Base-by-base conservation (phyloP, 2,797 vertebrate species). In the Thamnophis elegans region DNA sequence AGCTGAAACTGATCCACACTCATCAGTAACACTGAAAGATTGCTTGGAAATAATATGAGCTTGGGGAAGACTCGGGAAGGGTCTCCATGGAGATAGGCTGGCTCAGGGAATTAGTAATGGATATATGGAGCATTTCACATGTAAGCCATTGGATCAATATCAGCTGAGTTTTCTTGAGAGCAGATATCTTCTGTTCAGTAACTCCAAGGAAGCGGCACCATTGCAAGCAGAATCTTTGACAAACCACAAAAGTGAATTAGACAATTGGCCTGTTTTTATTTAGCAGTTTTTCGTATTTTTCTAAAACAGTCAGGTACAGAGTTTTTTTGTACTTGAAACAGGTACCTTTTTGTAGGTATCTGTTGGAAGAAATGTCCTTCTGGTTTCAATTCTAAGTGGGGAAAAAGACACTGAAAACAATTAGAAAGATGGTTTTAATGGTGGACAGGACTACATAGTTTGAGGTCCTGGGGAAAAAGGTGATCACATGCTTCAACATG, bases 101-200 rank as follows among this genome's bases (percentile, higher is more conserved):
- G 53, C 58, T 90, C 85, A 90, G 87, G 87, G 85, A 90, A 88
- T 90, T 90, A 89, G 54, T 91, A 36, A n/a, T 82, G 58, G n/a
- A 68, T 82, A 93, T 68, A 87, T 60, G 58, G 60, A 82, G 85
- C 53, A 26, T 88, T 93, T 92, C 65, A 56, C 13, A 20, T 8
- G 5, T 78, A 47, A 73, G 56, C 90, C 51, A 91, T 53, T 36
- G 47, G 86, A 90, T 91, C 87, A 91, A 68, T 59, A 51, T 54
- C 54, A 90, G 56, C 55, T 89, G 78, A 53, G 87, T 25, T 89
- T 78, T 89, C 55, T 25, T 87, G 36, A 53, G 88, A 89, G 56
- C 91, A 91, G 73, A 93, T 92, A 53, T 13, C 51, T 53, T 32
- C 73, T 28, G 36, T 88, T 28, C 25, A 10, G 9, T 28, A 42